Evolutionary conservation across 2,888 invertebrate genomes (phyloP), one percentile per base, ranked within the genome.

Genomic region (Cabera pusaria): DNA sequence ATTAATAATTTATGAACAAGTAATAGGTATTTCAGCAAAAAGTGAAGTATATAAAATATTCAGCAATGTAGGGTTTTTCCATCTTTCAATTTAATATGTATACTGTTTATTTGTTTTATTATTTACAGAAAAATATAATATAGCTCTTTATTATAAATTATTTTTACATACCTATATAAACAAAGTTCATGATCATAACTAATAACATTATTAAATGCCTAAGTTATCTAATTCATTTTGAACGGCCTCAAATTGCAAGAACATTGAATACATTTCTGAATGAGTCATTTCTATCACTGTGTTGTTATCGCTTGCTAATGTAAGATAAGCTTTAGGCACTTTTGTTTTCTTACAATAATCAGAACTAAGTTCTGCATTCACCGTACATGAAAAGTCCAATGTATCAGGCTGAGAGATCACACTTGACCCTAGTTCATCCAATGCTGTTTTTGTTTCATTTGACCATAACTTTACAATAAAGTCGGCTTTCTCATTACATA

Each of bases 301-400:
- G 40, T 70, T 61, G 41, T 58, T 59, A 29, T 65, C 56, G 27
- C 52, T 50, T 22, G 55, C 43, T 7, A 85, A 34, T 26, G 67
- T 59, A 33, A 87, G 32, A 44, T 87, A 87, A 4, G 78, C 73
- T 59, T 87, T 88, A 20, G 87, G 76, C 6, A 78, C 53, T 56
- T 84, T 87, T 47, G 74, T 68, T 52, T 82, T 86, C 49, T 82
- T 86, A 8, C 71, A 68, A 47, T 65, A 72, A 34, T 78, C 77
- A 18, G 87, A 87, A 64, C 87, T 84, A 24, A 88, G 56, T 52
- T 88, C 88, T 27, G 84, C 80, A 70, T 83, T 84, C 35, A 87
- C 53, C 49, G 76, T 78, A 79, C 82, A 88, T 18, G 75, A 59
- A 49, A 86, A 72, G 40, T 72, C 61, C 10, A 80, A 44, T 5